Base-by-base conservation (phyloP, 2,113 vertebrate species). In the Copsychus sechellarum region DNA sequence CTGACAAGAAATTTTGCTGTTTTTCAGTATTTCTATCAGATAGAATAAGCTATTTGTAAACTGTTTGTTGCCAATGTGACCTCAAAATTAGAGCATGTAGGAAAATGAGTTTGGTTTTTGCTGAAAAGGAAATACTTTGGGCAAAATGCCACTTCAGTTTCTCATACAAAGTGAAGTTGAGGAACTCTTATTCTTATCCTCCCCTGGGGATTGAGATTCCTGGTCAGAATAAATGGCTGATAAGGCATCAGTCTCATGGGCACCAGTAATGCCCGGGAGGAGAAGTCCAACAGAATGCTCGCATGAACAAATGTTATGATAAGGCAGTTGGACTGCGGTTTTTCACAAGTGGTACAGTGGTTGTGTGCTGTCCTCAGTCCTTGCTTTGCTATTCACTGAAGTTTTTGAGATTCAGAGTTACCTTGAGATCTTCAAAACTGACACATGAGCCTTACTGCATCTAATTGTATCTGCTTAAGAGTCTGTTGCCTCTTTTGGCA, bases 81-180 rank as follows among this genome's bases (percentile, higher is more conserved):
- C n/a, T 92, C 69, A 95, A 79, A 93, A 95, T 88, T 71, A 93
- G 86, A 91, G 64, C 57, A 53, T 14, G 20, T 15, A 89, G 72
- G 89, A 79, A 93, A 95, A 87, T 78, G 64, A 33, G 61, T 79
- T 91, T 94, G 54, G 13, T 90, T 93, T 95, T 88, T 51, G 90
- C 17, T 80, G 60, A 42, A 82, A 66, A 85, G 66, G 87, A 89
- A 95, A 31, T 82, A 70, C 47, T 86, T 54, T n/a, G 64, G 74
- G 78, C 66, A 94, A 86, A 90, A 72, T 58, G 87, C 93, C 86
- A 87, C 48, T 83, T 64, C 20, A 50, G 29, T 26, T 80, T 80
- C 48, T 86, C 47, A 51, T 54, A 76, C 73, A 70, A 94, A 94
- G 24, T 36, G 74, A 57, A 85, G 66, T 77, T 95, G 78, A 91